A percentile compares a stretch with the other conserved stretches of the same genome.
phyloP scores from a whole-genome alignment of 2,888 invertebrate genomes.

The Rapana venosa region DNA sequence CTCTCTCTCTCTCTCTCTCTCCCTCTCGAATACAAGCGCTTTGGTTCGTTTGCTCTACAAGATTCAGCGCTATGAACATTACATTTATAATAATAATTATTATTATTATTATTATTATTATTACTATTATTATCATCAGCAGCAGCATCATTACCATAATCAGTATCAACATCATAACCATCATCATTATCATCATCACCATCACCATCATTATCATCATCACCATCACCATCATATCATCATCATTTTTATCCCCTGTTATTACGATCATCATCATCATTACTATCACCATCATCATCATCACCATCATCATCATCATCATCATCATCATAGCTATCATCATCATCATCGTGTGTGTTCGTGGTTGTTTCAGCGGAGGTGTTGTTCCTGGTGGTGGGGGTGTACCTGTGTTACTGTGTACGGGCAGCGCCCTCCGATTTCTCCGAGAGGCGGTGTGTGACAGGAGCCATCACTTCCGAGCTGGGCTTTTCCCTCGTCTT shows the following conservation, averaged over 20 bases:
- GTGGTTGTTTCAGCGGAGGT: conserved; percentile 70
- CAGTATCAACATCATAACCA: background rate
- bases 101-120: background rate
- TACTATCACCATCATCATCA: background rate
- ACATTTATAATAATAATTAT: background rate
- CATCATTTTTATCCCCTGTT: too few relatives aligned
- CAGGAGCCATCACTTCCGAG: conserved; percentile 88
- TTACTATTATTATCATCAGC: background rate
- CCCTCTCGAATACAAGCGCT: background rate
- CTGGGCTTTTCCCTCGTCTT: conserved; percentile 85
- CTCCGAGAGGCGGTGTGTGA: conserved; percentile 88
- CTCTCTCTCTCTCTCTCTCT: background rate
- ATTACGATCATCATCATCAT: background rate
- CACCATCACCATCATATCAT: background rate
- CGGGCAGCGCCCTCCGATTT: conserved; percentile 86
- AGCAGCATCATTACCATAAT: background rate
- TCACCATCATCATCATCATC: background rate
- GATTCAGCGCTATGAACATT: background rate
- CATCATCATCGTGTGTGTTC: background rate
- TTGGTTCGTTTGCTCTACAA: background rate
- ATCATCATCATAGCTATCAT: background rate
- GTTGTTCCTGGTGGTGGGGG: conserved; percentile 83
- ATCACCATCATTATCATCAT: background rate
- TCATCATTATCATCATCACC: background rate
- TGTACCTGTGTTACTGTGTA: conserved; percentile 91